These are phyloP conservation scores for Pangasianodon gigas DNA, from an alignment of 2,113 vertebrate genomes.

Conservation along the genomic window DNA sequence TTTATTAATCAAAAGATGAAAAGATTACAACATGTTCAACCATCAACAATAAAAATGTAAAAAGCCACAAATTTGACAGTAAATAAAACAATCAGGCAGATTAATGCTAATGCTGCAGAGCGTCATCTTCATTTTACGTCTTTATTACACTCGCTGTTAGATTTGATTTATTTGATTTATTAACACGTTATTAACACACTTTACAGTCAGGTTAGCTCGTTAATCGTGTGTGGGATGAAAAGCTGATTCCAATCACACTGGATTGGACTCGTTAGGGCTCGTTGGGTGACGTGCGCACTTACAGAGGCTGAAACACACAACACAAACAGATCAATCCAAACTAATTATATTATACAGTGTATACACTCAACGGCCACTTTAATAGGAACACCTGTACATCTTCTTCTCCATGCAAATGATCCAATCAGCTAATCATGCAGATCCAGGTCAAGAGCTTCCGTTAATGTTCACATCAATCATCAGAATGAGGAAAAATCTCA, in stretches of 20 bases:
- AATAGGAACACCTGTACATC: neutral
- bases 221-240: neutral
- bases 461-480: neutral
- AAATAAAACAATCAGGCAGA: neutral
- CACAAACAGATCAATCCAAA: neutral
- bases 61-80: neutral
- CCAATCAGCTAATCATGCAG: neutral
- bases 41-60: neutral
- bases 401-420: neutral
- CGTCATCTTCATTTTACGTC: too few relatives aligned
- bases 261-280: neutral
- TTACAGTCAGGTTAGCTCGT: neutral
- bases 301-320: constrained; percentile 19
- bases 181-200: neutral
- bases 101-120: neutral
- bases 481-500: neutral
- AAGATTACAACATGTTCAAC: neutral
- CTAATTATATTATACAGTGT: neutral
- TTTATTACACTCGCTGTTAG: neutral
- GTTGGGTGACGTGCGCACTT: neutral
- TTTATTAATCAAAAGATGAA: neutral
- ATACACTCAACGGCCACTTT: neutral
- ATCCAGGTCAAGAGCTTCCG: neutral
- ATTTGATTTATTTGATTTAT: neutral
- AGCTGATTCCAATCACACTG: neutral